Conservation (phyloP, 1,140 invertebrate species). For the Elysia chlorotica region DNA sequence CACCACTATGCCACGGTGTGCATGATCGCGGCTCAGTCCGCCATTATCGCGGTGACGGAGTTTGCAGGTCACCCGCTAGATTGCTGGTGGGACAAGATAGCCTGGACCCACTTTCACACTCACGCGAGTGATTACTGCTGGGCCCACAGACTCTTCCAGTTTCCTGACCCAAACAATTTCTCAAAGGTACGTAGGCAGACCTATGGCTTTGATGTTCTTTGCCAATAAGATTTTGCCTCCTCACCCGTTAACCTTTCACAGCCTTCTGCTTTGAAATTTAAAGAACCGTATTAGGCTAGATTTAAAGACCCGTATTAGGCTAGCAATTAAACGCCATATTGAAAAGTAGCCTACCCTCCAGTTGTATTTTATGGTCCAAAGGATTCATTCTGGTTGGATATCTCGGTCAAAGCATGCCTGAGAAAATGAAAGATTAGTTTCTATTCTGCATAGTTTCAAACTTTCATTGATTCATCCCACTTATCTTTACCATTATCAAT, state of each 20-base stretch:
- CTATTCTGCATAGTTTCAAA: no score
- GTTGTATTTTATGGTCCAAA: neutral
- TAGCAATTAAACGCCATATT: neutral
- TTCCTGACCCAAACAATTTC: slow-evolving; percentile 12
- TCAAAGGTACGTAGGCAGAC: neutral
- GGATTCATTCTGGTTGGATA: no score
- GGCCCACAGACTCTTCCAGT: slow-evolving; percentile 23
- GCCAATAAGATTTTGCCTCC: neutral
- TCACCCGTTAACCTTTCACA: neutral
- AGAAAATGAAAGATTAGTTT: no score
- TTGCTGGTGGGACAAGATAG: slow-evolving; percentile 63
- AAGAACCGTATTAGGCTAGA: neutral
- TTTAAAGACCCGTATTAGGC: neutral
- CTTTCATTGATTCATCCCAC: no score
- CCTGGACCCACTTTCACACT: slow-evolving; percentile 13
- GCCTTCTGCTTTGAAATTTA: neutral
- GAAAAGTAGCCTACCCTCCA: neutral
- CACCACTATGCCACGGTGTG: slow-evolving; percentile 67
- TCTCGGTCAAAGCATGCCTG: no score
- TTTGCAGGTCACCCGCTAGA: slow-evolving; percentile 90
- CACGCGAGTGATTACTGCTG: slow-evolving; percentile 22
- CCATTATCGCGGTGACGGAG: slow-evolving; percentile 85
- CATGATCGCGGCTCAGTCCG: slow-evolving; percentile 77
- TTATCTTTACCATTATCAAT: no score
- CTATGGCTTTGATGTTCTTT: neutral